These are phyloP conservation scores for Triops cancriformis DNA, from an alignment of 1,140 invertebrate genomes.

Conservation along the genomic window DNA sequence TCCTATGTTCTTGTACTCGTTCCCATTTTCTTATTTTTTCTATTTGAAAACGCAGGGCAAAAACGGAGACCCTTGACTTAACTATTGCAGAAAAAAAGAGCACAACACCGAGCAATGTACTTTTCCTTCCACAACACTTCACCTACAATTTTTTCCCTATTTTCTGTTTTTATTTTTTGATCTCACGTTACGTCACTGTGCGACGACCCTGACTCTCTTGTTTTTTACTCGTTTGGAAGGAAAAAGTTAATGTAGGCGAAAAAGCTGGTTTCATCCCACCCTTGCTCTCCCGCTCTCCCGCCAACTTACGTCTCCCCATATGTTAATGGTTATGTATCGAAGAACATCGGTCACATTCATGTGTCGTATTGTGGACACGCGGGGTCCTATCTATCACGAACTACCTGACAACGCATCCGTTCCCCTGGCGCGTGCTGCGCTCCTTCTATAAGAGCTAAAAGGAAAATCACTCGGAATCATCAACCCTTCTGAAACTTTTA, in stretches of 20 bases:
- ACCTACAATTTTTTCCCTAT: too few species aligned
- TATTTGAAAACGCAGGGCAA: too few species aligned
- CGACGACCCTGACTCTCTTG: too few species aligned
- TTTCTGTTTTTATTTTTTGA: too few species aligned
- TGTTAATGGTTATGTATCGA: conserved; percentile 14
- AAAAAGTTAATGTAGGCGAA: not conserved
- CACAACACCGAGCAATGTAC: too few species aligned
- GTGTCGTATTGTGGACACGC: not conserved
- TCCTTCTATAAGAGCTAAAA: not conserved
- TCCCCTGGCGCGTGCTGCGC: not conserved
- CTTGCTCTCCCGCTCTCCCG: not conserved
- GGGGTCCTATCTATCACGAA: conserved; percentile 6
- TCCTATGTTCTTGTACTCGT: too few species aligned
- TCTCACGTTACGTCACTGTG: too few species aligned
- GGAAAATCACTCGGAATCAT: conserved; percentile 4
- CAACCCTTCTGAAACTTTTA: not conserved
- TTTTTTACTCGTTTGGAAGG: not conserved
- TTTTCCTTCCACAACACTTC: too few species aligned
- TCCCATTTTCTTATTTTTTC: too few species aligned
- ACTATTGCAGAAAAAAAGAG: too few species aligned
- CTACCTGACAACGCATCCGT: conserved; percentile 3
- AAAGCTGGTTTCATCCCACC: not conserved
- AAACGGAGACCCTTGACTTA: too few species aligned
- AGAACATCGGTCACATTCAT: conserved; percentile 3
- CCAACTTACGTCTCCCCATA: not conserved